Percentiles rank a stretch among this genome's conserved stretches.
Conservation (phyloP, 1,140 invertebrate species). For the Macrostomum lignano region DNA sequence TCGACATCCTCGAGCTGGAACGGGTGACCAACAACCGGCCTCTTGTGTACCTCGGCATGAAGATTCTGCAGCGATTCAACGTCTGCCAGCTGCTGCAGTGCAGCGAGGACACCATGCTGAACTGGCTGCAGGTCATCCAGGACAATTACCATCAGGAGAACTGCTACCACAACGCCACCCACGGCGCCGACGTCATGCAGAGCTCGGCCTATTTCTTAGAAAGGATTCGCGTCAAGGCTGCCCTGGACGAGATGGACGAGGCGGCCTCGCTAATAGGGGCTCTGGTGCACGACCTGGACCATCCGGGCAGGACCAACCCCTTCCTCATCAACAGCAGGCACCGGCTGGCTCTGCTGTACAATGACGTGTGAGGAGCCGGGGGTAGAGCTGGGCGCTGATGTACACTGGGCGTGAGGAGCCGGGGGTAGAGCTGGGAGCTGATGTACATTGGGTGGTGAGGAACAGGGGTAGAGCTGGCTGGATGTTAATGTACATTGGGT, state of each 20-base stretch:
- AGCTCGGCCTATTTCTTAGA: constrained; percentile 45
- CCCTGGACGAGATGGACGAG: constrained; percentile 29
- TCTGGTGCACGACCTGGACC: constrained; percentile 25
- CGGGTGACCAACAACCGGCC: constrained; percentile 51
- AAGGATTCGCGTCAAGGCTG: constrained; percentile 40
- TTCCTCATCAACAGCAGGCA: constrained; percentile 31
- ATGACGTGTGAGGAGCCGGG: constrained; percentile 27
- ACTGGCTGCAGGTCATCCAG: constrained; percentile 40
- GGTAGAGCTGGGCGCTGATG: too few species aligned
- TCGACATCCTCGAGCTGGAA: constrained; percentile 72
- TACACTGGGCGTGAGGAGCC: too few species aligned
- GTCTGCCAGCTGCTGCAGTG: too few species aligned
- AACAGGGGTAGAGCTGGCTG: too few species aligned
- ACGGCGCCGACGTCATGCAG: too few species aligned
- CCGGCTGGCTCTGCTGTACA: constrained; percentile 28
- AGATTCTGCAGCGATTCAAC: too few species aligned
- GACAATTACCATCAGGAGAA: constrained; percentile 18
- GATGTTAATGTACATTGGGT: too few species aligned
- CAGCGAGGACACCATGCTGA: constrained; percentile 49
- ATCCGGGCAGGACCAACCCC: constrained; percentile 27
- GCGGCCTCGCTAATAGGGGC: constrained; percentile 60
- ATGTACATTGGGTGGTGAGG: too few species aligned
- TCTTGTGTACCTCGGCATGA: constrained; percentile 50
- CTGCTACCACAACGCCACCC: constrained; percentile 27
- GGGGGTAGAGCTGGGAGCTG: too few species aligned